Evolutionary conservation across 2,113 vertebrate genomes (phyloP).

Genomic region (Hemiprocne comata): DNA sequence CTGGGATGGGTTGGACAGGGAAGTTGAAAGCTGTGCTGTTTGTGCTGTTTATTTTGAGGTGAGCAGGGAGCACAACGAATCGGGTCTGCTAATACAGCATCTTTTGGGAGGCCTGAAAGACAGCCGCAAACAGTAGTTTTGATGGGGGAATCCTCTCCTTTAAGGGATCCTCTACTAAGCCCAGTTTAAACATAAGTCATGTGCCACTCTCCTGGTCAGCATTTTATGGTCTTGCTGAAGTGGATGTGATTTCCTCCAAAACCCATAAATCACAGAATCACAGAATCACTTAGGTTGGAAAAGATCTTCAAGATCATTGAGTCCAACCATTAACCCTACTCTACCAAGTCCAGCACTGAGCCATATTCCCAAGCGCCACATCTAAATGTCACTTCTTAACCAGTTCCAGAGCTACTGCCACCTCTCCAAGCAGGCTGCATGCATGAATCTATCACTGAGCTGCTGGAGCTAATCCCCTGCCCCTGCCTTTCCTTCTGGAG

Average conservation of each 20-base stretch:
- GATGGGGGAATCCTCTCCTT: background rate
- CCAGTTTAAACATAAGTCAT: background rate
- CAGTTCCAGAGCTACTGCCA: background rate
- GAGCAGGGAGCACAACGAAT: fast-evolving
- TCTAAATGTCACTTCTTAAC: background rate
- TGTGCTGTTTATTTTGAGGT: background rate
- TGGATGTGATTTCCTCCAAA: background rate
- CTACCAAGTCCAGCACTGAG: too few relatives aligned
- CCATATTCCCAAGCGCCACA: too few relatives aligned
- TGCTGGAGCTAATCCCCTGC: background rate
- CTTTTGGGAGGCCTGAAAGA: background rate
- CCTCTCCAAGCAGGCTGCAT: background rate
- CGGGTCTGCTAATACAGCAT: background rate
- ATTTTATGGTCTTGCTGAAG: background rate
- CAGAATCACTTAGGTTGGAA: too few relatives aligned
- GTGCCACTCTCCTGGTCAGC: background rate
- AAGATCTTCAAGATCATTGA: too few relatives aligned
- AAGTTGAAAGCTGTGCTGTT: background rate
- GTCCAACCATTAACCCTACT: too few relatives aligned
- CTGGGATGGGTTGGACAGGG: background rate
- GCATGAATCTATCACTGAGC: background rate
- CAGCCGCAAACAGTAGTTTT: background rate
- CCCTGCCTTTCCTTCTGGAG: background rate
- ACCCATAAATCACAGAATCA: background rate
- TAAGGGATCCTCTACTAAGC: background rate